These are phyloP conservation scores for Spilarctia lutea DNA, from an alignment of 2,888 invertebrate species.

Conservation along the genomic window DNA sequence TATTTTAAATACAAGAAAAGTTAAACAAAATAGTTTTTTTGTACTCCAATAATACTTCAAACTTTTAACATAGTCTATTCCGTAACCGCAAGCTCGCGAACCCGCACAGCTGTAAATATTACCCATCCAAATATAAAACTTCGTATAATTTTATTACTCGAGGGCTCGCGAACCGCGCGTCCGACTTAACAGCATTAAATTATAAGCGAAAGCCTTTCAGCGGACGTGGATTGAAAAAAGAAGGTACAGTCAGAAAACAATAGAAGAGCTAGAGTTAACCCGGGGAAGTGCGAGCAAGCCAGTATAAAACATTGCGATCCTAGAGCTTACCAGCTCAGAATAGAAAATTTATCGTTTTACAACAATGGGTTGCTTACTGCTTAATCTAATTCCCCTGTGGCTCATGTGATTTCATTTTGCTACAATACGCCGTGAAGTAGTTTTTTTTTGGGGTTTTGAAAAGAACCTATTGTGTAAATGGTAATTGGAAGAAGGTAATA, in stretches of 20 bases:
- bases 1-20: not conserved
- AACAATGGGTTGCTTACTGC: slow-evolving; percentile 67
- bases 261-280: slow-evolving; percentile 57
- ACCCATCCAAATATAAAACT: slow-evolving; percentile 18
- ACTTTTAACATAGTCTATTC: not conserved
- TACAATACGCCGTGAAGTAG: slow-evolving; percentile 42
- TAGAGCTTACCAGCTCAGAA: slow-evolving; percentile 67
- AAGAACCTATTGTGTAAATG: slow-evolving; percentile 34
- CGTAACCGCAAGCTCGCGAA: not conserved
- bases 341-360: slow-evolving; percentile 77
- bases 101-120: slow-evolving; percentile 14
- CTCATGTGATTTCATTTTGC: slow-evolving; percentile 71
- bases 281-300: slow-evolving; percentile 40
- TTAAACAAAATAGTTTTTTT: not conserved
- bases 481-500: slow-evolving; percentile 26
- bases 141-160: slow-evolving; percentile 21
- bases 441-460: slow-evolving; percentile 31
- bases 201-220: slow-evolving; percentile 49
- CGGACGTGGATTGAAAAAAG: slow-evolving; percentile 48
- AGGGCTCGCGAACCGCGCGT: slow-evolving; percentile 8
- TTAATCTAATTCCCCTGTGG: slow-evolving; percentile 71
- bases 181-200: slow-evolving; percentile 53
- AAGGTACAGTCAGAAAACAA: slow-evolving; percentile 54
- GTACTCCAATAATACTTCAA: not conserved
- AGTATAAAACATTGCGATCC: slow-evolving; percentile 63